A percentile compares a stretch with the other conserved stretches of the same genome.
Conservation (phyloP, 35 echinoderm and acorn worm genomes). For the Apostichopus parvimensis region DNA sequence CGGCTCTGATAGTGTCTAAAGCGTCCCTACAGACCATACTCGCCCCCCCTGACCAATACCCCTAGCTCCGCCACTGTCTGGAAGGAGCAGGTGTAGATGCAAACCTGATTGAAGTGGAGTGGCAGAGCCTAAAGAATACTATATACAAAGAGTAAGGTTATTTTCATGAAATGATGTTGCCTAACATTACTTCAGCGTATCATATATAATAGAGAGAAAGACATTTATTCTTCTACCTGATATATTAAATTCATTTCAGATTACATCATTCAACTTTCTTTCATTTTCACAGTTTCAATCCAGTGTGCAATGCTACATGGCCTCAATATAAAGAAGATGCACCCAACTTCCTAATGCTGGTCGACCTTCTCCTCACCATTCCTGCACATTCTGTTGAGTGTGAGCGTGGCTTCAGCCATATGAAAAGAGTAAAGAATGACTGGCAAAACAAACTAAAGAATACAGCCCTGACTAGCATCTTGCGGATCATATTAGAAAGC, state of each 20-base stretch:
- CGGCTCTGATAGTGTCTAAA: no score
- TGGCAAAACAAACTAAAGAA: background rate
- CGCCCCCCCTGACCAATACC: no score
- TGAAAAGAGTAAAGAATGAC: conserved; percentile 10
- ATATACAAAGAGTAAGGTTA: conserved; percentile 4
- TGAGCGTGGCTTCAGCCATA: conserved; percentile 29
- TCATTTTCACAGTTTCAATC: background rate
- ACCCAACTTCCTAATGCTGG: conserved; percentile 7
- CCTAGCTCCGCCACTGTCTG: background rate
- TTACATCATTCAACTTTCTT: no score
- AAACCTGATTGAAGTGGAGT: conserved; percentile 10
- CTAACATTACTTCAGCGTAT: no score
- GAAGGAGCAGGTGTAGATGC: background rate
- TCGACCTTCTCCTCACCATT: conserved; percentile 31
- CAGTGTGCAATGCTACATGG: conserved; percentile 4
- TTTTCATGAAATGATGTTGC: background rate
- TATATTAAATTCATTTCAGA: no score
- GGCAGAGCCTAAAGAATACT: background rate
- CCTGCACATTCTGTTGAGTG: conserved; percentile 32
- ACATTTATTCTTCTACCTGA: no score
- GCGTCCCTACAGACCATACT: no score
- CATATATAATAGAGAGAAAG: no score
- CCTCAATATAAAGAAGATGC: background rate
- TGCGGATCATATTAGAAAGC: conserved; percentile 18
- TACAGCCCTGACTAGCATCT: conserved; percentile 3